These are phyloP conservation scores for Xanthia icteritia DNA, from an alignment of 2,888 invertebrate species.

Conservation along the genomic window DNA sequence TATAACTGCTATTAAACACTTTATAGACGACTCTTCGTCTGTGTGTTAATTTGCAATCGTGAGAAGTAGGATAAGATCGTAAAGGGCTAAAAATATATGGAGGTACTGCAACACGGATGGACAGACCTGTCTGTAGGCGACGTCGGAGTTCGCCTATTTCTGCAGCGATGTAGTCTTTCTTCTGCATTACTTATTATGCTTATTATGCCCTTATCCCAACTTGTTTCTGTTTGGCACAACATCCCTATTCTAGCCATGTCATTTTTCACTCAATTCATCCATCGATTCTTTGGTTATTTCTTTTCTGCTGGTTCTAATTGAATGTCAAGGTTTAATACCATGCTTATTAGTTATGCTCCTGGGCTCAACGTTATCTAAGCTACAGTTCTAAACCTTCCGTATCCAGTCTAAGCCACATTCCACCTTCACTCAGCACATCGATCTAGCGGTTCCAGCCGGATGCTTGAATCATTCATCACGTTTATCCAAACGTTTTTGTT, in stretches of 20 bases:
- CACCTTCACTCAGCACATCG: not conserved
- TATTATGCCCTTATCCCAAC: not conserved
- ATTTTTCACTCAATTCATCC: not conserved
- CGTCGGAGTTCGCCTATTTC: too few species aligned
- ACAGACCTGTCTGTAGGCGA: not conserved
- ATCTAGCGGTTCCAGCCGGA: constrained; percentile 9
- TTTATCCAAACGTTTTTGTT: constrained; percentile 27
- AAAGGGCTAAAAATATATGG: not conserved
- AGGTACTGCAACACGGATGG: not conserved
- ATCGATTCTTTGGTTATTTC: too few species aligned
- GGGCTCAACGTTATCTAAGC: not conserved
- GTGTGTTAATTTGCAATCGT: constrained; percentile 23
- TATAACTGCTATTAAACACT: constrained; percentile 32
- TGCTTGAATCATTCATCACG: constrained; percentile 10
- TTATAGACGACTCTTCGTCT: constrained; percentile 14
- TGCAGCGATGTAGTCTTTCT: not conserved
- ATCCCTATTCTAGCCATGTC: not conserved
- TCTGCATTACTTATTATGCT: too few species aligned
- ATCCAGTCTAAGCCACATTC: constrained; percentile 1
- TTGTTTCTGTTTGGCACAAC: not conserved
- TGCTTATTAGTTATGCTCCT: too few species aligned
- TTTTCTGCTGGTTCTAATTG: not conserved
- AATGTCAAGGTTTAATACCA: too few species aligned
- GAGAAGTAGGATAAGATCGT: constrained; percentile 16
- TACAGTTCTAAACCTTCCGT: too few species aligned